Evolutionary conservation across 2,113 vertebrate genomes (phyloP).

Genomic region (Sturnira hondurensis): DNA sequence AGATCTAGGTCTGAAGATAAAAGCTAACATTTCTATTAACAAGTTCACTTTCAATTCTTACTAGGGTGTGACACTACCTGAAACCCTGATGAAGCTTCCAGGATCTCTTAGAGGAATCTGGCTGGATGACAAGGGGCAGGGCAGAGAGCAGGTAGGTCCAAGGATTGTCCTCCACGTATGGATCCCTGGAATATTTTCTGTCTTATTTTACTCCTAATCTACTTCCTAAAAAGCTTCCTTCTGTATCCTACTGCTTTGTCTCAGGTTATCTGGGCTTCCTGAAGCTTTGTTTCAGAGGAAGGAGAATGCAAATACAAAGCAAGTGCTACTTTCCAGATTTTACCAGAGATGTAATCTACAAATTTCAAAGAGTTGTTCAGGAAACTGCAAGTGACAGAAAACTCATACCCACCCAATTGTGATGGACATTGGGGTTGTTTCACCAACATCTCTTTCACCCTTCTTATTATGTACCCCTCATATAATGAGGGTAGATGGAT

Average conservation of each 20-base stretch:
- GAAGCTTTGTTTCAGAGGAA: background rate
- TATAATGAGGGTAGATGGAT: background rate
- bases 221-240: background rate
- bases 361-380: background rate
- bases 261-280: background rate
- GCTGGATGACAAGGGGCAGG: background rate
- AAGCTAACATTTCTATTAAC: background rate
- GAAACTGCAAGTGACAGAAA: background rate
- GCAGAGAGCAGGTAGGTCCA: background rate
- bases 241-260: background rate
- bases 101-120: background rate
- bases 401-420: background rate
- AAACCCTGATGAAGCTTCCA: background rate
- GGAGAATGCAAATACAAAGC: background rate
- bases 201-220: background rate
- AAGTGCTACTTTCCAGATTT: background rate
- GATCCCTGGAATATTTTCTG: background rate
- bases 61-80: background rate
- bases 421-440: background rate
- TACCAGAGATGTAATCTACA: background rate
- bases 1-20: background rate
- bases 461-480: fast-evolving
- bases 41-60: background rate
- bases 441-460: background rate
- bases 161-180: background rate